These are phyloP conservation scores for Phylloscopus whistleri DNA, from an alignment of 2,113 vertebrate genomes.

Conservation along the genomic window DNA sequence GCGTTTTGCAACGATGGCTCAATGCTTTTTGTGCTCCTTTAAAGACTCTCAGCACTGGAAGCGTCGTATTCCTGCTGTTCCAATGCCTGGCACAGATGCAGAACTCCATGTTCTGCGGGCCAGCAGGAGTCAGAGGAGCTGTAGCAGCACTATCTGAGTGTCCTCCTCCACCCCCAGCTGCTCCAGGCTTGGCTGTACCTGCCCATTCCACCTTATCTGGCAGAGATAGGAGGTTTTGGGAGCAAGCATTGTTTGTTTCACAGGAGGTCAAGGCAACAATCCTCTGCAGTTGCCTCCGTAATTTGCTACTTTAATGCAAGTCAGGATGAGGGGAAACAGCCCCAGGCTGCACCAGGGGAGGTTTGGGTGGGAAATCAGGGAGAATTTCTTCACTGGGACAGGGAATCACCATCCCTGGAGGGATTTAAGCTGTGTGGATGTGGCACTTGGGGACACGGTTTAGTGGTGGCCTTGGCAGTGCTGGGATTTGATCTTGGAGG, in stretches of 20 bases:
- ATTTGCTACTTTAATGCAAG: neutral
- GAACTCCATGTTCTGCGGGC: conserved; percentile 35
- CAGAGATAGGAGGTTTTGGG: neutral
- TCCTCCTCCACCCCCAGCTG: conserved; percentile 32
- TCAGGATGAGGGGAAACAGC: neutral
- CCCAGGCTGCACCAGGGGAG: neutral
- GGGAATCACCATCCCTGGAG: neutral
- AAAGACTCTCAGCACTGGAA: neutral
- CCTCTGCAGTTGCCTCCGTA: fast-evolving
- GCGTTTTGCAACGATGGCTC: neutral
- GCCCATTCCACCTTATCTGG: neutral
- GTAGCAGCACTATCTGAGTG: neutral
- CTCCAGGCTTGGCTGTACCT: conserved; percentile 24
- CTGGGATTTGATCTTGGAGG: neutral
- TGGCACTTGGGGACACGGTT: neutral
- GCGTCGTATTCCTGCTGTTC: conserved; percentile 31
- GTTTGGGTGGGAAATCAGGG: neutral
- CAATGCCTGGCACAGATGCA: conserved; percentile 47
- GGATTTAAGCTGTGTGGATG: neutral
- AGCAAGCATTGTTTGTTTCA: neutral
- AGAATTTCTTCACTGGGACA: neutral
- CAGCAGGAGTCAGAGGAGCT: conserved; percentile 1
- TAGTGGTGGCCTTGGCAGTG: neutral
- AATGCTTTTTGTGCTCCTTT: conserved; percentile 1
- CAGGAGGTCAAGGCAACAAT: neutral